Evolutionary conservation across 2,888 invertebrate species (phyloP).

Genomic region (Leptothorax acervorum): DNA sequence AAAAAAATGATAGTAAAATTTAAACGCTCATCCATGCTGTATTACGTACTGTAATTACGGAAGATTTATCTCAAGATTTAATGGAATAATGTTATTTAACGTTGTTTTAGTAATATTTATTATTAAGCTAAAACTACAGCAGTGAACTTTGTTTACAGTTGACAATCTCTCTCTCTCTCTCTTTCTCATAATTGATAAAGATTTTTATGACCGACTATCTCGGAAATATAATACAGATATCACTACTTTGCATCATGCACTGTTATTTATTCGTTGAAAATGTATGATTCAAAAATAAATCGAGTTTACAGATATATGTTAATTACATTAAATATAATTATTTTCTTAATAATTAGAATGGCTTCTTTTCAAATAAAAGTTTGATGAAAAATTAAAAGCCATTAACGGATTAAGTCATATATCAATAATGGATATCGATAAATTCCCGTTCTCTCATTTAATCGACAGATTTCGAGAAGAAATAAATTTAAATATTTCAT

Average conservation of each 20-base stretch:
- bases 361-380: neutral
- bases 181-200: constrained; percentile 4
- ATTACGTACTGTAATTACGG: too few species aligned
- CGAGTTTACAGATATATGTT: neutral
- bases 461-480: neutral
- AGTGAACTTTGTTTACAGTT: constrained; percentile 8
- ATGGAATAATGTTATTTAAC: constrained; percentile 38
- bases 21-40: neutral
- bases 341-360: neutral
- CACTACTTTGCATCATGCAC: too few species aligned
- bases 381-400: neutral
- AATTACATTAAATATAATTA: neutral
- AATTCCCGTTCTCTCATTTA: neutral
- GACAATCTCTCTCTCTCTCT: neutral
- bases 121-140: neutral
- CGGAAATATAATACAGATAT: constrained; percentile 15
- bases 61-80: neutral
- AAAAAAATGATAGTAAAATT: neutral
- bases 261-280: neutral
- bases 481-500: neutral
- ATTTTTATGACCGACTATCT: neutral
- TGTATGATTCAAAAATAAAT: neutral
- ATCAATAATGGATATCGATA: neutral
- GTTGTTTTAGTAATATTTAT: neutral
- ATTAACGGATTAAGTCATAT: neutral